These are phyloP conservation scores for Cephus rjabovi DNA, from an alignment of 2,888 invertebrate genomes.

Conservation along the genomic window DNA sequence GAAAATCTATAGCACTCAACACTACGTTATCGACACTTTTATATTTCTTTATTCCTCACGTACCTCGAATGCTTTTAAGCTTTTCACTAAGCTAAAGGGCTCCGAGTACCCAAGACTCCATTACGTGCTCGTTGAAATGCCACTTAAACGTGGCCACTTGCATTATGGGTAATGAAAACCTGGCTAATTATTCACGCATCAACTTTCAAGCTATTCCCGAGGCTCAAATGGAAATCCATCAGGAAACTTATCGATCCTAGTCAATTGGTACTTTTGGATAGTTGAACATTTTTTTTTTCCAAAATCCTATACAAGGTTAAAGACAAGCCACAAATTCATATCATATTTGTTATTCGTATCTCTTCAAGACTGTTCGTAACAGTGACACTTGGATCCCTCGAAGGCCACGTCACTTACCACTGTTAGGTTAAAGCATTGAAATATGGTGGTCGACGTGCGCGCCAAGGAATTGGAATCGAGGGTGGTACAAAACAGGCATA, in stretches of 20 bases:
- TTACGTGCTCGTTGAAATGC: background rate
- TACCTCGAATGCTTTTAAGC: background rate
- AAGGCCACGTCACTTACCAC: background rate
- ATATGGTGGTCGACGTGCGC: background rate
- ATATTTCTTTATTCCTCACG: too few relatives aligned
- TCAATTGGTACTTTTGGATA: background rate
- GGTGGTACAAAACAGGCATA: too few relatives aligned
- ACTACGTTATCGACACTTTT: too few relatives aligned
- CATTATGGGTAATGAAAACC: background rate
- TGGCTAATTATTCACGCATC: background rate
- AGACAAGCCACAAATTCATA: background rate
- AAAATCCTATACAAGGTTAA: background rate
- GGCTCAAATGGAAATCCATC: background rate
- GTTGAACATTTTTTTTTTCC: background rate
- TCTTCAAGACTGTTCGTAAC: background rate
- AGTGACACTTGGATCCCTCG: background rate
- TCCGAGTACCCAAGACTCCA: background rate
- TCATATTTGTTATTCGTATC: background rate
- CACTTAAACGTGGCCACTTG: background rate
- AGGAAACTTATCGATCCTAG: background rate
- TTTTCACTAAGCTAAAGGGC: background rate
- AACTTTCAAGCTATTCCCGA: background rate
- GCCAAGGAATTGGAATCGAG: too few relatives aligned
- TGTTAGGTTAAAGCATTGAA: background rate
- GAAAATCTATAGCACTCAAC: too few relatives aligned